Percentiles rank a stretch among this genome's conserved stretches.
Evolutionary conservation across 2,113 vertebrate species (phyloP).

Genomic region (Penelope pileata): DNA sequence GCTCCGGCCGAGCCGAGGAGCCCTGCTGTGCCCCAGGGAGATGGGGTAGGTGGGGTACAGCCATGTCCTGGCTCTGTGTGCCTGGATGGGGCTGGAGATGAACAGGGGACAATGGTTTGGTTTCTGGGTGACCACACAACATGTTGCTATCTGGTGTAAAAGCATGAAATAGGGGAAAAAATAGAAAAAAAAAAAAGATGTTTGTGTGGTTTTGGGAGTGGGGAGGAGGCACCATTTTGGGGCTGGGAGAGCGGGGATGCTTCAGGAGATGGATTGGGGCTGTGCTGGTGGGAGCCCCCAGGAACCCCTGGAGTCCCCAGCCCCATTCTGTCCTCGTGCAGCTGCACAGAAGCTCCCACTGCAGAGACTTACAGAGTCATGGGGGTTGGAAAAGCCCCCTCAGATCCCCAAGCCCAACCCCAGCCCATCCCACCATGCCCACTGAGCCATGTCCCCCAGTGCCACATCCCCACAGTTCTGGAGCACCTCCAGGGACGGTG

Average conservation of each 20-base stretch:
- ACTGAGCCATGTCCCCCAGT: too few species aligned
- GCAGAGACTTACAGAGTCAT: too few species aligned
- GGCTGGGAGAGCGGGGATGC: not conserved
- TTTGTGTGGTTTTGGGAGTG: not conserved
- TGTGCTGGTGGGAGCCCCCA: fast-evolving
- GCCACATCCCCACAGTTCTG: too few species aligned
- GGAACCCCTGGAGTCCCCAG: not conserved
- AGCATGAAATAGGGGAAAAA: not conserved
- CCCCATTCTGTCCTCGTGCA: fast-evolving
- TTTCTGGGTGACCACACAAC: not conserved
- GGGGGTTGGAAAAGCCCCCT: too few species aligned
- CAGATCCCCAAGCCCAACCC: too few species aligned
- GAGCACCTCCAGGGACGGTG: too few species aligned
- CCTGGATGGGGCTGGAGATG: not conserved
- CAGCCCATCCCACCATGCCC: too few species aligned
- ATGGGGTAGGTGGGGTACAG: not conserved
- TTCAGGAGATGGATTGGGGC: not conserved
- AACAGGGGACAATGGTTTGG: fast-evolving
- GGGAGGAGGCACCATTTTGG: fast-evolving
- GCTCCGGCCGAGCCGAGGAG: not conserved
- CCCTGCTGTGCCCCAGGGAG: not conserved
- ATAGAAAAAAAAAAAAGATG: too few species aligned
- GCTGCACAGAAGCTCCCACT: not conserved
- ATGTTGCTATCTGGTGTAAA: fast-evolving
- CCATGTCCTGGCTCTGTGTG: not conserved